phyloP scores from a whole-genome alignment of 1,140 invertebrate genomes.

The Streblospio benedicti region DNA sequence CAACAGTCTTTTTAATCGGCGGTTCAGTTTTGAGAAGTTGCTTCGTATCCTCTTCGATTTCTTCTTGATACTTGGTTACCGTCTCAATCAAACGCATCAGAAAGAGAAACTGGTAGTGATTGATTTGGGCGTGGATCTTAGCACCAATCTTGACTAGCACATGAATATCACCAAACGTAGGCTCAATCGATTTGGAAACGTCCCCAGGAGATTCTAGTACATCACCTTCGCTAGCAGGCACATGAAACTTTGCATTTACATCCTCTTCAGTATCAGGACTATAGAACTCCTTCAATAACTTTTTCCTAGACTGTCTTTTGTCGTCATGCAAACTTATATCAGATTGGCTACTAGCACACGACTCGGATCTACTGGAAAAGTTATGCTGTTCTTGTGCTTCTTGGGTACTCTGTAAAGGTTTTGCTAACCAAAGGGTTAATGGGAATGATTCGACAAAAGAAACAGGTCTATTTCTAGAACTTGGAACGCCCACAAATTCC shows the following conservation, averaged over 20 bases:
- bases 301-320: neutral
- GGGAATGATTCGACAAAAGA: conserved; percentile 86
- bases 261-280: no score
- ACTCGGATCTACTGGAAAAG: neutral
- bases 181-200: no score
- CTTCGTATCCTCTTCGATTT: conserved; percentile 7
- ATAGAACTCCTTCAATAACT: neutral
- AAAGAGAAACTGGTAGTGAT: conserved; percentile 88
- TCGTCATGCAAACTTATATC: neutral
- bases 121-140: conserved; percentile 47
- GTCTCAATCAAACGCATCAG: conserved; percentile 72
- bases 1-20: conserved; percentile 46
- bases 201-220: no score
- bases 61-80: conserved; percentile 48
- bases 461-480: conserved; percentile 50
- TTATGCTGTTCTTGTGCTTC: neutral
- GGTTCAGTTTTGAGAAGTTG: neutral
- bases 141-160: conserved; percentile 30
- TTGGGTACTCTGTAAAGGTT: neutral
- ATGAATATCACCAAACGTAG: conserved; percentile 9
- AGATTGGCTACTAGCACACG: neutral
- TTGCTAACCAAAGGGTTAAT: conserved; percentile 64
- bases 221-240: neutral
- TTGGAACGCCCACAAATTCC: conserved; percentile 75
- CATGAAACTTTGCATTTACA: neutral